phyloP scores from a whole-genome alignment of 2,113 vertebrate genomes.

The Peromyscus polionotus region DNA sequence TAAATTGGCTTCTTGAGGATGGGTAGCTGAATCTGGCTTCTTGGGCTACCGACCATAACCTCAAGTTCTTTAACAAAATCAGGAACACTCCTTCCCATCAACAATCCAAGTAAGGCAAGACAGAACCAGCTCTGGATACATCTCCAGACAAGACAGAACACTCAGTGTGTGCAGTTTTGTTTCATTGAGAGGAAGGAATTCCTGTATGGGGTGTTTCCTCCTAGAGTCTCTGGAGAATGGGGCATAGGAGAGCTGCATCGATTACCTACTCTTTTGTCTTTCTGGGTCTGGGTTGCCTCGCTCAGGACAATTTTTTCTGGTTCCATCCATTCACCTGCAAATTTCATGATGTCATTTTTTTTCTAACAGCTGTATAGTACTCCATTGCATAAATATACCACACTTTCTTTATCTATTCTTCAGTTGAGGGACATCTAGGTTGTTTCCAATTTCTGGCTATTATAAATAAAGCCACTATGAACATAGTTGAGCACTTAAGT shows the following conservation, averaged over 20 bases:
- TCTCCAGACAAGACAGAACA: neutral
- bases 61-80: neutral
- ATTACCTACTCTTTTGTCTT: neutral
- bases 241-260: neutral
- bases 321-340: neutral
- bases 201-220: neutral
- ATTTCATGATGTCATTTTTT: neutral
- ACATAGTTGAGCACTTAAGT: neutral
- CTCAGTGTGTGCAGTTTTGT: fast-evolving
- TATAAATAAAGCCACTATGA: neutral
- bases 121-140: neutral
- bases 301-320: neutral
- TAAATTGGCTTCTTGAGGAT: neutral
- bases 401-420: neutral
- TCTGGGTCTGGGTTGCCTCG: neutral
- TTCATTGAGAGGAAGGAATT: no score
- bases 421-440: neutral
- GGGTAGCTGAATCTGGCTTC: neutral
- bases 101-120: neutral
- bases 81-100: neutral
- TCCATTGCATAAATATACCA: neutral
- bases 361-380: neutral
- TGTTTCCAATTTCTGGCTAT: neutral
- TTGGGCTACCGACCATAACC: neutral
- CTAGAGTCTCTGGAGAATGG: neutral